Percentiles rank a stretch among this genome's conserved stretches.
Conservation (phyloP, 2,113 vertebrate species). For the Falcunculus frontatus region DNA sequence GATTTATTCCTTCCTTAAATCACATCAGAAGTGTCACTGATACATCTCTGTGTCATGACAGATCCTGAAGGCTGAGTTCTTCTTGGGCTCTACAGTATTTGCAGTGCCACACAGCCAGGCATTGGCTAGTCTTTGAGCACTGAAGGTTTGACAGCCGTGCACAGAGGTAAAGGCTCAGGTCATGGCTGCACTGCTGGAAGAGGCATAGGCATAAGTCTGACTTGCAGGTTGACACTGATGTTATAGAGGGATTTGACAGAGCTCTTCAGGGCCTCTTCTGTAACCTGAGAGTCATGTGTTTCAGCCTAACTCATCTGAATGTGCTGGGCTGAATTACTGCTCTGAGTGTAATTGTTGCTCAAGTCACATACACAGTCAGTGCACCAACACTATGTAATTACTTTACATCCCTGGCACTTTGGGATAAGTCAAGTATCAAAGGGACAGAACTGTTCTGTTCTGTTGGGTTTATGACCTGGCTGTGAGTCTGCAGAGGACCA, state of each 20-base stretch:
- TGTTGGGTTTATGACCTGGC: conserved; percentile 12
- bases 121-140: neutral
- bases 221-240: neutral
- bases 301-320: neutral
- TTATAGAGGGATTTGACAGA: neutral
- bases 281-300: neutral
- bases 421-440: conserved; percentile 3
- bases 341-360: neutral
- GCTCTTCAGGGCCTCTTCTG: neutral
- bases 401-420: neutral
- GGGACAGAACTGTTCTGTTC: neutral
- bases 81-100: neutral
- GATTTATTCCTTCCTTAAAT: neutral
- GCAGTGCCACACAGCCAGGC: neutral
- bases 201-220: neutral
- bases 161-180: neutral
- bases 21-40: neutral
- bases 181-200: neutral
- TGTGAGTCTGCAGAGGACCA: neutral
- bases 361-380: neutral
- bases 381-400: neutral
- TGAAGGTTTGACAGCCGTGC: neutral
- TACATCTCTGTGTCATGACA: neutral
- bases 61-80: neutral
- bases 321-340: conserved; percentile 25